A percentile compares a stretch with the other conserved stretches of the same genome.
Evolutionary conservation across 2,888 invertebrate genomes (phyloP).

Genomic region (Boloria selene): DNA sequence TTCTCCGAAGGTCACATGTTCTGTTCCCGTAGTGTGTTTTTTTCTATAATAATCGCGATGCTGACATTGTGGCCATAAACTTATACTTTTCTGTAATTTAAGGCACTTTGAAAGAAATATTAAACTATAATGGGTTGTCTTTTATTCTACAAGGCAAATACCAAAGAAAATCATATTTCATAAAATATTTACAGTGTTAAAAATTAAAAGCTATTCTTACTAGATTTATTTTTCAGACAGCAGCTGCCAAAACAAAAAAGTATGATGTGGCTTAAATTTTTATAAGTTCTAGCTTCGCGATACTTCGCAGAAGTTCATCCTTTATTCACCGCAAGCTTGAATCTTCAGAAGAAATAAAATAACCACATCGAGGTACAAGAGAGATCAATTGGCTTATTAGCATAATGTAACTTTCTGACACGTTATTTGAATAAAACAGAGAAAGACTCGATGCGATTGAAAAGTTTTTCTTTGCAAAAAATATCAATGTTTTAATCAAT

Average conservation of each 20-base stretch:
- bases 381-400: slow-evolving; percentile 38
- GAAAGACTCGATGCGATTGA: background rate
- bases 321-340: slow-evolving; percentile 25
- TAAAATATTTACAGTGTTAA: background rate
- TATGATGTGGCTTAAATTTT: slow-evolving; percentile 14
- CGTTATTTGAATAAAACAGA: slow-evolving; percentile 11
- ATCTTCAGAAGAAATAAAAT: slow-evolving; percentile 31
- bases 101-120: no score
- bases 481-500: no score
- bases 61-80: no score
- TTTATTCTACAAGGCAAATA: no score
- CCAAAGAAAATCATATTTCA: no score
- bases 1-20: no score
- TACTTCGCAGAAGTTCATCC: slow-evolving; percentile 25
- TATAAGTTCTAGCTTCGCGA: slow-evolving; percentile 16
- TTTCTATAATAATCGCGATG: no score
- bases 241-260: slow-evolving; percentile 12
- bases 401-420: slow-evolving; percentile 28
- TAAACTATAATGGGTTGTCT: no score
- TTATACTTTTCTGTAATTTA: no score
- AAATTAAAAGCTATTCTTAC: background rate
- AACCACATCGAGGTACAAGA: slow-evolving; percentile 27
- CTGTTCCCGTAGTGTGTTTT: no score
- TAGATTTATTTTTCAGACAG: background rate
- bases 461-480: background rate